These are phyloP conservation scores for Xestia ashworthii DNA, from an alignment of 2,888 invertebrate species.

Conservation along the genomic window DNA sequence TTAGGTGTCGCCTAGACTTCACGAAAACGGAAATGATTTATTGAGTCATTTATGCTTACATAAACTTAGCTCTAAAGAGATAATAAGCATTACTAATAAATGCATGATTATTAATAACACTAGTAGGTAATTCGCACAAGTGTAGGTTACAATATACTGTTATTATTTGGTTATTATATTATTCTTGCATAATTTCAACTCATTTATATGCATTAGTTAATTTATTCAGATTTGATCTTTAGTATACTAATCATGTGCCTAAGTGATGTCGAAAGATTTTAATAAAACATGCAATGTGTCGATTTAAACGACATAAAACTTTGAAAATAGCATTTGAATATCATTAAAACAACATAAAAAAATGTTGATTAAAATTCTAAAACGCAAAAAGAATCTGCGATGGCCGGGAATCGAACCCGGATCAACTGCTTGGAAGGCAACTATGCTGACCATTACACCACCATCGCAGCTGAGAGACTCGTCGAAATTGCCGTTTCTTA, in stretches of 20 bases:
- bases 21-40: background rate
- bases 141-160: slow-evolving; percentile 38
- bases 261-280: slow-evolving; percentile 36
- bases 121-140: slow-evolving; percentile 29
- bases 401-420: slow-evolving; percentile 89
- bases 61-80: background rate
- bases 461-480: slow-evolving; percentile 74
- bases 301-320: background rate
- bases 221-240: slow-evolving; percentile 45
- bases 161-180: slow-evolving; percentile 37
- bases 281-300: slow-evolving; percentile 20
- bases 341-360: background rate
- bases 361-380: slow-evolving; percentile 23
- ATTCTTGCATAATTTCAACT: slow-evolving; percentile 50
- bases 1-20: background rate
- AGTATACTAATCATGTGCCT: slow-evolving; percentile 24
- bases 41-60: slow-evolving; percentile 1
- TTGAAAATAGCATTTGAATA: background rate
- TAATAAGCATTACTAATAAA: slow-evolving; percentile 8
- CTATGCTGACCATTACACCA: slow-evolving; percentile 90
- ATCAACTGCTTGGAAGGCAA: slow-evolving; percentile 90
- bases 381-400: slow-evolving; percentile 84
- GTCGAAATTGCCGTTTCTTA: slow-evolving; percentile 53
- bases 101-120: background rate
- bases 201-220: slow-evolving; percentile 50